Conservation (phyloP, 2,113 vertebrate species). For the Scolopax mira region DNA sequence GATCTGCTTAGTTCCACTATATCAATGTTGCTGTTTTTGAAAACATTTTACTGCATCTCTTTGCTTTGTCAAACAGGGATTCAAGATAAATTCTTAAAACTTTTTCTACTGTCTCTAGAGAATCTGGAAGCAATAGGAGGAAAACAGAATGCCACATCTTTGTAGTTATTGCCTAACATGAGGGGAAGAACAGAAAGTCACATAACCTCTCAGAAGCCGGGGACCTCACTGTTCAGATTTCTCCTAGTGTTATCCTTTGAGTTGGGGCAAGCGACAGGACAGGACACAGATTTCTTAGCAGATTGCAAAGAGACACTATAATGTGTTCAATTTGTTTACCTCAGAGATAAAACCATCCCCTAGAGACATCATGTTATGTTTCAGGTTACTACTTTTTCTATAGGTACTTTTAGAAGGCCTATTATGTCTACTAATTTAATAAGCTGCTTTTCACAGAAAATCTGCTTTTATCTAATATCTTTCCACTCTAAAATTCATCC, state of each 20-base stretch:
- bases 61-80: conserved; percentile 18
- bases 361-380: neutral
- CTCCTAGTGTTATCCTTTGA: neutral
- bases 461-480: neutral
- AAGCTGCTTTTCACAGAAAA: neutral
- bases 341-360: neutral
- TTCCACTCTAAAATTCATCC: neutral
- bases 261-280: neutral
- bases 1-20: conserved; percentile 63
- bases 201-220: neutral
- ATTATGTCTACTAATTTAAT: neutral
- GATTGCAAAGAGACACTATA: neutral
- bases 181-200: neutral
- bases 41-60: conserved; percentile 18
- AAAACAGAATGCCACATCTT: neutral
- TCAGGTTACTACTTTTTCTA: neutral
- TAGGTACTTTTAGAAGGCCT: neutral
- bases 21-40: conserved; percentile 22
- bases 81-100: conserved; percentile 29
- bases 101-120: neutral
- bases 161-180: neutral
- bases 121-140: neutral
- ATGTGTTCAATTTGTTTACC: neutral
- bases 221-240: neutral
- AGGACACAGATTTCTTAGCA: neutral